These are phyloP conservation scores for Procambarus clarkii DNA, from an alignment of 1,140 invertebrate species.

Conservation along the genomic window DNA sequence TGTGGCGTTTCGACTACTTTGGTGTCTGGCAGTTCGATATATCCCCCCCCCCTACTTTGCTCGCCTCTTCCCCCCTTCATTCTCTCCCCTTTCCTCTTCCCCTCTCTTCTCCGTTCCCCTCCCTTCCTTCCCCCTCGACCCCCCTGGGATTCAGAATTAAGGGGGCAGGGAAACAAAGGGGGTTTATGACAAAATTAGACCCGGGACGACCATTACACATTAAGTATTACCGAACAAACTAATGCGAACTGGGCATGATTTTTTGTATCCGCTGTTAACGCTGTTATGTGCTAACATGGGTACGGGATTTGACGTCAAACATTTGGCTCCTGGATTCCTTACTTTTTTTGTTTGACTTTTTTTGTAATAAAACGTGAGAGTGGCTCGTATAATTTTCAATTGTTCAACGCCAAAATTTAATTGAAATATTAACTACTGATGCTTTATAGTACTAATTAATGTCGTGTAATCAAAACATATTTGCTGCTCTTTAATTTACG, in stretches of 20 bases:
- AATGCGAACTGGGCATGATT: conserved; percentile 19
- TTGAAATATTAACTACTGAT: conserved; percentile 5
- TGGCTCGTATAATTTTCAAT: background rate
- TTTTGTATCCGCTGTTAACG: conserved; percentile 31
- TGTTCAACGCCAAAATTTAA: background rate
- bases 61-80: background rate
- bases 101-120: background rate
- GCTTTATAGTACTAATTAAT: background rate
- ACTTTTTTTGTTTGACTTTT: background rate
- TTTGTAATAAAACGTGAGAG: background rate
- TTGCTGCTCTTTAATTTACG: background rate
- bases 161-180: conserved; percentile 44
- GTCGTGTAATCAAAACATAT: background rate
- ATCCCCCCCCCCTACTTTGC: background rate
- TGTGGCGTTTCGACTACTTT: conserved; percentile 19
- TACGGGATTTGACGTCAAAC: conserved; percentile 9
- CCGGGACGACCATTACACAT: conserved; percentile 26
- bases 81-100: background rate
- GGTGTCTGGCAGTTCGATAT: conserved; percentile 11
- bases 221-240: conserved; percentile 60
- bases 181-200: conserved; percentile 67
- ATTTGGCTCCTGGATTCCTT: conserved; percentile 13
- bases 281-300: background rate
- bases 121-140: conserved; percentile 13
- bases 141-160: conserved; percentile 47